phyloP scores from a whole-genome alignment of 2,797 vertebrate species.

The Sebastes hubbsi region DNA sequence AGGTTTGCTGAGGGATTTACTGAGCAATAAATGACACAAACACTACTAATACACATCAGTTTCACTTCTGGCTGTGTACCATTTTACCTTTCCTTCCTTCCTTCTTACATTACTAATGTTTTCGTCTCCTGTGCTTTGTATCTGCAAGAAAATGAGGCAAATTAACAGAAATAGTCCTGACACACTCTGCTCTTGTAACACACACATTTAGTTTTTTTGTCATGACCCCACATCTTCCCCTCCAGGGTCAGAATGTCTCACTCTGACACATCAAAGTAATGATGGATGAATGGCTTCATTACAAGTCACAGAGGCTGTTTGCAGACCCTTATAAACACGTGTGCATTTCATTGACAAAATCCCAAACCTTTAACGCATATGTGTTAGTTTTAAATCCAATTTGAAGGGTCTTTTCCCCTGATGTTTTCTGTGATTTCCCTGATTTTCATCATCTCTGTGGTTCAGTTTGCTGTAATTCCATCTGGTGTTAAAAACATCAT shows the following conservation, averaged over 20 bases:
- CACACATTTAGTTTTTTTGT: not conserved
- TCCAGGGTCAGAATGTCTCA: constrained; percentile 29
- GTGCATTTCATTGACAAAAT: not conserved
- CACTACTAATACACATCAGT: not conserved
- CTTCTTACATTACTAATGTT: not conserved
- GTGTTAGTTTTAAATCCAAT: not conserved
- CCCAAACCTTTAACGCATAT: not conserved
- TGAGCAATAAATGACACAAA: not conserved
- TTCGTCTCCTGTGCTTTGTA: not conserved
- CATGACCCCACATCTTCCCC: not conserved
- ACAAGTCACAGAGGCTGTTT: not conserved
- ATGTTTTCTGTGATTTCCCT: not conserved
- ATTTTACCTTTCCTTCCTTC: not conserved
- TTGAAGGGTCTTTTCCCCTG: not conserved
- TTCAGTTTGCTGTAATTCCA: not conserved
- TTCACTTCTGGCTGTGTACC: not conserved
- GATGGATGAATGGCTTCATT: not conserved
- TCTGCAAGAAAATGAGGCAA: no score
- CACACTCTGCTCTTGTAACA: not conserved
- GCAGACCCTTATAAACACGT: not conserved
- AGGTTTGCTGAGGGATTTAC: not conserved
- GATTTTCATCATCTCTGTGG: not conserved
- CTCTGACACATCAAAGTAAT: not conserved
- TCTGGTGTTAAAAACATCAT: not conserved
- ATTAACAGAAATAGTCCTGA: not conserved